Evolutionary conservation across 2,797 vertebrate genomes (phyloP).

Genomic region (Mycteria americana): DNA sequence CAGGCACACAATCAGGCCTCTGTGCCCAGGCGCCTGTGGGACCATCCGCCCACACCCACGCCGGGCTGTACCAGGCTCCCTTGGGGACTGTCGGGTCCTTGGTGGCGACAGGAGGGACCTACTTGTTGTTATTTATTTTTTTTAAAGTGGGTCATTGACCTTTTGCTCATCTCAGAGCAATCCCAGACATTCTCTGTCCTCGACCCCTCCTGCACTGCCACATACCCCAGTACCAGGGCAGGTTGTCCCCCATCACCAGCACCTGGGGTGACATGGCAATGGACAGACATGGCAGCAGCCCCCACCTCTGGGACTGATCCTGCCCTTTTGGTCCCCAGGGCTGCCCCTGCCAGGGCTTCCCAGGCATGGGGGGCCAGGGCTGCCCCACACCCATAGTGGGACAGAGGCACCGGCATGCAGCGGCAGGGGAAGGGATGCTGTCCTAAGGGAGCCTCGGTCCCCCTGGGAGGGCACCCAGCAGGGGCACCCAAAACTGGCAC

Average conservation of each 20-base stretch:
- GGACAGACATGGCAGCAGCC: neutral
- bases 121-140: neutral
- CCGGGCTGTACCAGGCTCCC: constrained; percentile 44
- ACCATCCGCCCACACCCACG: neutral
- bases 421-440: accelerated
- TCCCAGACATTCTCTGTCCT: neutral
- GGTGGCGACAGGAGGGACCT: neutral
- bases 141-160: neutral
- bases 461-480: neutral
- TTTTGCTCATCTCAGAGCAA: neutral
- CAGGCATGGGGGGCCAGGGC: neutral
- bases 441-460: neutral
- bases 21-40: neutral
- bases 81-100: neutral
- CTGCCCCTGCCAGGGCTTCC: neutral
- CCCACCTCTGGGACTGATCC: neutral
- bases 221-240: neutral
- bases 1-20: constrained; percentile 1
- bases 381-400: neutral
- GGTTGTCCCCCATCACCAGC: neutral
- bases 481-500: neutral
- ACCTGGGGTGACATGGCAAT: accelerated
- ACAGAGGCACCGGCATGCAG: neutral
- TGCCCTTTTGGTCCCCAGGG: neutral
- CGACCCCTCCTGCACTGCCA: neutral